Base-by-base conservation (phyloP, 2,797 vertebrate species). In the Neomorphus geoffroyi region DNA sequence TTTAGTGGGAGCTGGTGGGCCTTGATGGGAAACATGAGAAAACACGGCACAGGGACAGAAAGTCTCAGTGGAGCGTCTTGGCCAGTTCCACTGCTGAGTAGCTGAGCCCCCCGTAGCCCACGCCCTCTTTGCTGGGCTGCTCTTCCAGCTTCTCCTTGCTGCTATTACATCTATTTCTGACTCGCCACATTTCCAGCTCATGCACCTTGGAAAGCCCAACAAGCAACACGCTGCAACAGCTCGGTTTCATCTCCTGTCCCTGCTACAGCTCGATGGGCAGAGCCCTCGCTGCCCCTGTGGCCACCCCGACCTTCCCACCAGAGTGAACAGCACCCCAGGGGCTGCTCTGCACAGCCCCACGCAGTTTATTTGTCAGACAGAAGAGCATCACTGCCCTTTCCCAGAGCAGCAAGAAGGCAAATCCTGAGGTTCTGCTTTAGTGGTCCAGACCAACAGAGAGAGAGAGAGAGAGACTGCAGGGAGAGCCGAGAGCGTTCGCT, bases 21-120 rank as follows among this genome's bases (percentile, higher is more conserved):
- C 46, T 37, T 28, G 32, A n/a, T 37, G 33, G 48, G 54, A 61
- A 45, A 39, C 22, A 3, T 8, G 30, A 19, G 62, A 57, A 80
- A 48, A 3, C 0, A 0, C 83, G 32, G 27, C 2, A 5, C 0
- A 0, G 69, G 57, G 28, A 23, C 27, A 23, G 62, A 35, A 50
- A 15, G 28, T 18, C 46, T 26, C 72, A 6, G 46, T 16, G 35
- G 32, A n/a, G 28, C 46, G 43, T 39, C 79, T 53, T 35, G 58
- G n/a, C 23, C n/a, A 10, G 24, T 32, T 11, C 30, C 46, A 5
- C 35, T 4, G 24, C 2, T 10, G 39, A 46, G 62, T 1, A 22
- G 51, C n/a, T 30, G 41, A 54, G 14, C 18, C 22, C 66, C 39
- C 45, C 13, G 0, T 1, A 13, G 37, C 65, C 48, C 21, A 32